Evolutionary conservation across 2,797 vertebrate genomes (phyloP), one percentile per base, ranked within the genome.

Genomic region (Bryconaethiops microstoma): DNA sequence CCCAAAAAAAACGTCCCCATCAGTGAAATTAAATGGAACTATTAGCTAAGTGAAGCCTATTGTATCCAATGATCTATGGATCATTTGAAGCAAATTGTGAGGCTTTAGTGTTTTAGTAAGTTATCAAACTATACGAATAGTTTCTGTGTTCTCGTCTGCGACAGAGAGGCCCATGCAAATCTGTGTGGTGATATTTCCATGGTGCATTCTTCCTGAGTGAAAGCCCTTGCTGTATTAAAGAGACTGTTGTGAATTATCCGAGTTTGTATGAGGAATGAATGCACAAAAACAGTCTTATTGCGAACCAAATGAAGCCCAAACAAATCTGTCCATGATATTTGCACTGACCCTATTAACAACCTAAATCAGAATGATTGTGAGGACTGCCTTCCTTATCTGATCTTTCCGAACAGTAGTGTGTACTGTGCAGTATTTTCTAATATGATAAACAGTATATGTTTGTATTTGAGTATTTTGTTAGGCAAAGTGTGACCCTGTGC

Each of bases 121-220:
- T 74, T 82, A 81, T 72, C 50, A 79, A 73, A 62, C 80, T 4
- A 54, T 40, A 81, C 80, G 52, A 88, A 91, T 87, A 87, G 84
- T 79, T 23, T 0, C 70, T 4, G 78, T 92, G 86, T 92, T 83
- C 16, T 84, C 39, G 5, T 50, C 19, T 70, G 68, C 7, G 16
- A 40, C 40, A 63, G 69, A 23, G 87, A 79, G 78, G 82, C 48
- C 82, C 87, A 94, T 94, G 93, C 90, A 94, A 93, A 94, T 93
- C 50, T 78, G 83, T 74, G 78, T 86, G 85, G 87, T 90, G 91
- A 84, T 87, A 80, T 86, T 87, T 79, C 48, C 64, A 77, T 79
- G 12, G 80, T 59, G 84, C 83, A 79, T 80, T 87, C 84, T 88
- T 87, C 21, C 21, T 83, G 78, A 86, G 73, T 52, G 9, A 60